Conservation (phyloP, 2,113 vertebrate genomes). For the Etia nguti region DNA sequence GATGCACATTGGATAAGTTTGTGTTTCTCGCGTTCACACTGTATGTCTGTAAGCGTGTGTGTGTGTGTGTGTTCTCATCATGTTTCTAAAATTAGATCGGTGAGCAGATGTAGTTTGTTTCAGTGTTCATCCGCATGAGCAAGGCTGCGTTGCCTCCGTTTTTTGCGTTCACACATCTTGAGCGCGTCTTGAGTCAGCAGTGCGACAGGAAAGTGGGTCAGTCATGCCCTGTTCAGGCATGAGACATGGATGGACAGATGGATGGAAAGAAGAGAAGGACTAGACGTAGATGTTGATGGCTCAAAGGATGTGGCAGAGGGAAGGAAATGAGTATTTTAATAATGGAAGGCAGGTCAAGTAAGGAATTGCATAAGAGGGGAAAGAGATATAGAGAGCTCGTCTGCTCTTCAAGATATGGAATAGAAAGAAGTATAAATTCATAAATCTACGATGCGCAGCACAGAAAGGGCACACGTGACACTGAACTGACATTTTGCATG, state of each 20-base stretch:
- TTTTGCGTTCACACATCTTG: conserved; percentile 29
- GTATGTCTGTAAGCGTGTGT: not conserved
- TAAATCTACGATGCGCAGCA: not conserved
- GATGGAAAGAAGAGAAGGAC: not conserved
- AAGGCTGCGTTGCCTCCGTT: not conserved
- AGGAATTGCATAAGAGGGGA: not conserved
- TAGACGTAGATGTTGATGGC: not conserved
- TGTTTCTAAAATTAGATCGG: conserved; percentile 41
- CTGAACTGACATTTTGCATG: not conserved
- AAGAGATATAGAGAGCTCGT: not conserved
- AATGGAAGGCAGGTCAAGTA: not conserved
- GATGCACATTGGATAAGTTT: not conserved
- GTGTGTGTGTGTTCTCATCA: not conserved
- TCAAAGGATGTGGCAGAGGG: not conserved
- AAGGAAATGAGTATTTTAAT: not conserved
- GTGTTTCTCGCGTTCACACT: not conserved
- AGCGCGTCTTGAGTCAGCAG: conserved; percentile 54
- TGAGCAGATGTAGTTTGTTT: conserved; percentile 42
- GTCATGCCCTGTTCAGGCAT: conserved; percentile 34
- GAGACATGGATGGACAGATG: not conserved
- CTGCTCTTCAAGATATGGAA: not conserved
- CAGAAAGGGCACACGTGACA: not conserved
- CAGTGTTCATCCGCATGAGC: conserved; percentile 10
- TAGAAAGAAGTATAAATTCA: not conserved
- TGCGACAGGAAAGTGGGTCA: conserved; percentile 52